Percentiles rank a stretch among this genome's conserved stretches.
These are phyloP conservation scores for Myotis pilosus DNA, from an alignment of 2,797 vertebrate species.

Conservation along the genomic window DNA sequence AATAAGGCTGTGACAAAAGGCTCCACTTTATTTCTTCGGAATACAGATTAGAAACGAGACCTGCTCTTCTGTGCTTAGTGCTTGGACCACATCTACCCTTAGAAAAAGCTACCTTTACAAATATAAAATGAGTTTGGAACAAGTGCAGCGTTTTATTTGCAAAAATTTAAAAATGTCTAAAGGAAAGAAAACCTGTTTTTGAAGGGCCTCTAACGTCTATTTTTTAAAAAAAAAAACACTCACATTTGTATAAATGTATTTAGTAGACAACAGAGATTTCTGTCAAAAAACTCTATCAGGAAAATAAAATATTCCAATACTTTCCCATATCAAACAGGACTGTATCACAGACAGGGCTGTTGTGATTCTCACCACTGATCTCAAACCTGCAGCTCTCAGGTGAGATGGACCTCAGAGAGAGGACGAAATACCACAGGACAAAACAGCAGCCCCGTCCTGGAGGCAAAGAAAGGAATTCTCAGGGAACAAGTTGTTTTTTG, in stretches of 20 bases:
- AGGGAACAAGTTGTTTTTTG: not conserved
- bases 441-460: not conserved
- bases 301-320: not conserved
- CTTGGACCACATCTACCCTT: not conserved
- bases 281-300: not conserved
- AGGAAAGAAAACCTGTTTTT: not conserved
- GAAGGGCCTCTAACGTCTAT: not conserved
- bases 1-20: conserved; percentile 48
- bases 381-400: not conserved
- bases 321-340: conserved; percentile 36
- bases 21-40: conserved; percentile 36
- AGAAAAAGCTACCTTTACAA: conserved; percentile 40
- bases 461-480: not conserved
- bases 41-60: conserved; percentile 55
- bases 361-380: conserved; percentile 39
- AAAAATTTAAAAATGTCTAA: not conserved
- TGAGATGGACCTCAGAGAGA: not conserved
- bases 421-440: conserved; percentile 24
- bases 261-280: conserved; percentile 12
- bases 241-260: not conserved
- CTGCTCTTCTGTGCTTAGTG: not conserved
- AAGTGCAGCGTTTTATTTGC: not conserved
- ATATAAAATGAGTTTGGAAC: not conserved
- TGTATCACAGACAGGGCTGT: not conserved
- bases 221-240: not conserved